phyloP scores from a whole-genome alignment of 2,797 vertebrate genomes.

The Sardinella longiceps region DNA sequence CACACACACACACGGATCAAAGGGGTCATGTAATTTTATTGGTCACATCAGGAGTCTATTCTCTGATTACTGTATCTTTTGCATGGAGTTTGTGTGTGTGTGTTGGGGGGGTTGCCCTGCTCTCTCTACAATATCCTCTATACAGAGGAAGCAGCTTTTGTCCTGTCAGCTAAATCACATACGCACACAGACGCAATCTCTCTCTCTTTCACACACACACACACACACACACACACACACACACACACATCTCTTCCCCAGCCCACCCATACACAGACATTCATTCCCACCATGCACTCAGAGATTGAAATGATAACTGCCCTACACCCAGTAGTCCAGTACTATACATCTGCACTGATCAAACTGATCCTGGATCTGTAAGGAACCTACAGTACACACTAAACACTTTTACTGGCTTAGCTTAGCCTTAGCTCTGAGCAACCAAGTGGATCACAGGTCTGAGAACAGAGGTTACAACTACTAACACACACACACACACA shows the following conservation, averaged over 20 bases:
- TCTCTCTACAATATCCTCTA: slow-evolving; percentile 42
- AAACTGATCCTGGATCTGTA: slow-evolving; percentile 35
- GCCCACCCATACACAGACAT: background rate
- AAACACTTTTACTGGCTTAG: slow-evolving; percentile 28
- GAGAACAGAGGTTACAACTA: background rate
- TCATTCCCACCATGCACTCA: background rate
- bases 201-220: too few species aligned
- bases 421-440: background rate
- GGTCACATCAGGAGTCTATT: background rate
- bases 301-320: slow-evolving; percentile 22
- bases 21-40: background rate
- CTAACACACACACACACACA: background rate
- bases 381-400: slow-evolving; percentile 49
- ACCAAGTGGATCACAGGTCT: slow-evolving; percentile 27
- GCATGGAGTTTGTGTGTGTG: background rate
- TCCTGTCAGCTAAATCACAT: background rate
- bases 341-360: slow-evolving; percentile 6
- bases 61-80: background rate
- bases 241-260: background rate
- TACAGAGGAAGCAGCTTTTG: slow-evolving; percentile 36
- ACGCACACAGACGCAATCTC: background rate
- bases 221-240: background rate
- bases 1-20: too few species aligned
- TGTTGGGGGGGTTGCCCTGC: slow-evolving; percentile 25
- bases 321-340: background rate